Conservation (phyloP, 2,888 invertebrate species). For the Zhengitettix transpicula region DNA sequence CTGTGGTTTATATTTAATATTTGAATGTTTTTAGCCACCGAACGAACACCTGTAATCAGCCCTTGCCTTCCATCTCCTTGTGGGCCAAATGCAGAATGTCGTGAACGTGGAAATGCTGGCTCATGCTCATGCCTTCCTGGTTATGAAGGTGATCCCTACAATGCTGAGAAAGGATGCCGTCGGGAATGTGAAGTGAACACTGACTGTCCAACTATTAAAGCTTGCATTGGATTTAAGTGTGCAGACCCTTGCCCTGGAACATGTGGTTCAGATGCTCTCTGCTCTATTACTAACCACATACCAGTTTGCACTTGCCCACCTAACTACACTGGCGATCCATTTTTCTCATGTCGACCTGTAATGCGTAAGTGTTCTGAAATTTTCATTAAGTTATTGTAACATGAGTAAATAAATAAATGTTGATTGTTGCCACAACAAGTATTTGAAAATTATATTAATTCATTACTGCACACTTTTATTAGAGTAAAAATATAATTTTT, state of each 20-base stretch:
- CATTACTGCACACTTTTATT: no score
- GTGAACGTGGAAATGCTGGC: conserved; percentile 62
- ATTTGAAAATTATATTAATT: no score
- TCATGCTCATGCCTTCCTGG: conserved; percentile 77
- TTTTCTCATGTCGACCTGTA: conserved; percentile 31
- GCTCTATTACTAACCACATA: conserved; percentile 60
- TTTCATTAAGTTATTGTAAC: no score
- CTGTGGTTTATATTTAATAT: no score
- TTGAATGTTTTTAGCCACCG: conserved; percentile 38
- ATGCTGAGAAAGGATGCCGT: conserved; percentile 36
- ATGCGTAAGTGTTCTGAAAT: conserved; percentile 1
- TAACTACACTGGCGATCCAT: conserved; percentile 68
- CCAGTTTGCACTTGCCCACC: conserved; percentile 59
- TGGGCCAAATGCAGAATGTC: conserved; percentile 68
- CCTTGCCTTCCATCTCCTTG: conserved; percentile 71
- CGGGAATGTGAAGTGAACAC: conserved; percentile 64
- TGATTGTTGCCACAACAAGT: background rate
- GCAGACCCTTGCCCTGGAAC: conserved; percentile 70
- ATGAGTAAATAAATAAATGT: background rate
- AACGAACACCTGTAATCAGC: conserved; percentile 32
- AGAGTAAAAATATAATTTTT: no score
- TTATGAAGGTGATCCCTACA: conserved; percentile 70
- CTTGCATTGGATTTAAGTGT: conserved; percentile 70
- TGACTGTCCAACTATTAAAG: conserved; percentile 53
- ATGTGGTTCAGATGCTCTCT: conserved; percentile 65